Evolutionary conservation across 2,113 vertebrate genomes (phyloP).

Genomic region (Barnardius zonarius): DNA sequence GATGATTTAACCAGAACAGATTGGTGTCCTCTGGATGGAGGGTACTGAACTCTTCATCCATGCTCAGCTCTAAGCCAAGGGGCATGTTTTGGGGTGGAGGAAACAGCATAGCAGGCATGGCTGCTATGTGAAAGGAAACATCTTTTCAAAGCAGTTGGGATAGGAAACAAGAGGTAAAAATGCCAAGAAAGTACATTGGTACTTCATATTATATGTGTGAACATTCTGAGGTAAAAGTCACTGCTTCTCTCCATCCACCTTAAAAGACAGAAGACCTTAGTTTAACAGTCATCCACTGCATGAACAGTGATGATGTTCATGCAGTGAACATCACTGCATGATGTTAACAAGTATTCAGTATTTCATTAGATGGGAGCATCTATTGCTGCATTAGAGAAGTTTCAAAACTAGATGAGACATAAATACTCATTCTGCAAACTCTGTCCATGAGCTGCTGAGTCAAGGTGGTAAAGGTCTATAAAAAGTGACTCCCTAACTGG

Average conservation of each 20-base stretch:
- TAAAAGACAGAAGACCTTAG: background rate
- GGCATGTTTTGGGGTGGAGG: background rate
- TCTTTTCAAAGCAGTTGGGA: background rate
- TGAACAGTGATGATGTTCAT: no score
- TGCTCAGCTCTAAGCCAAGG: background rate
- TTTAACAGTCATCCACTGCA: background rate
- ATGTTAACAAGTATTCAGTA: background rate
- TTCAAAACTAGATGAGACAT: background rate
- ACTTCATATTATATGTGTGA: accelerated
- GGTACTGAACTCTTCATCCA: background rate
- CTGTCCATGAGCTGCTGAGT: background rate
- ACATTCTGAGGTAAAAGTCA: background rate
- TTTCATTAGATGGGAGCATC: background rate
- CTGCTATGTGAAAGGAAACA: accelerated
- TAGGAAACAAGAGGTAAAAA: background rate
- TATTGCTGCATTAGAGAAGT: background rate
- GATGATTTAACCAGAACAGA: accelerated
- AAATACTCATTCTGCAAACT: background rate
- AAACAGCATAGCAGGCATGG: background rate
- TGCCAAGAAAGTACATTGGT: background rate
- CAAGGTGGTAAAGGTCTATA: background rate
- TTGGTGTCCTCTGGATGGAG: accelerated
- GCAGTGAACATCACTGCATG: no score
- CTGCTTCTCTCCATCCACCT: background rate
- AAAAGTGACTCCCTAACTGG: background rate